Evolutionary conservation across 2,113 vertebrate species (phyloP), one percentile per base, ranked within the genome.

Genomic region (Petaurus breviceps): DNA sequence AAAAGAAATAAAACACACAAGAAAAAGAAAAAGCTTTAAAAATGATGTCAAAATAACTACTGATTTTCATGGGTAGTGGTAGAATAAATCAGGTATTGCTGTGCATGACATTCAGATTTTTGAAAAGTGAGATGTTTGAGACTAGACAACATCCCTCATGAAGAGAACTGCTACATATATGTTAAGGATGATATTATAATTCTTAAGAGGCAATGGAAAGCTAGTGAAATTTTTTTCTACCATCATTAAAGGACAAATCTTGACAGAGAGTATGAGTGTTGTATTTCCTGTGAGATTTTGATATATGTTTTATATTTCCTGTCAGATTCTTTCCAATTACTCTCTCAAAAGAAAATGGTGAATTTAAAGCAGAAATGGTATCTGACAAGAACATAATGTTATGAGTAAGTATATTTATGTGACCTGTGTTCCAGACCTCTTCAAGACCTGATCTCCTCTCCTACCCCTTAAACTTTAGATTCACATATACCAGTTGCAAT

Each of bases 1-100:
- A 37, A 31, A 55, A 55, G 54, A 26, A 55, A 55, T 25, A 25
- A 55, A 55, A 8, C 25, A 55, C 52, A 16, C 52, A 55, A 26
- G 28, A 57, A 57, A 28, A 28, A 57, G 9, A 57, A 31, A 94
- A 93, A 57, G 92, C n/a, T 93, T 91, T 53, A 95, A 95, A 54
- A 92, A 2, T 68, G 28, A 68, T 90, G 57, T 46, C 43, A 0
- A 97, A 91, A 68, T 68, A 31, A n/a, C 47, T 93, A 89, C 49
- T 51, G 7, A 51, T 49, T 51, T 57, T 26, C 54, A 89, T 9
- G 93, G 46, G 19, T 14, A 90, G 89, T 1, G 90, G 50, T 28
- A 92, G 90, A 96, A 92, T 57, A 91, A 57, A 54, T n/a, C 12
- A 90, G 43, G 19, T 95, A 8, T 43, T 47, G 55, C n/a, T 25